phyloP scores from a whole-genome alignment of 1,140 invertebrate species.

The Atta colombica region DNA sequence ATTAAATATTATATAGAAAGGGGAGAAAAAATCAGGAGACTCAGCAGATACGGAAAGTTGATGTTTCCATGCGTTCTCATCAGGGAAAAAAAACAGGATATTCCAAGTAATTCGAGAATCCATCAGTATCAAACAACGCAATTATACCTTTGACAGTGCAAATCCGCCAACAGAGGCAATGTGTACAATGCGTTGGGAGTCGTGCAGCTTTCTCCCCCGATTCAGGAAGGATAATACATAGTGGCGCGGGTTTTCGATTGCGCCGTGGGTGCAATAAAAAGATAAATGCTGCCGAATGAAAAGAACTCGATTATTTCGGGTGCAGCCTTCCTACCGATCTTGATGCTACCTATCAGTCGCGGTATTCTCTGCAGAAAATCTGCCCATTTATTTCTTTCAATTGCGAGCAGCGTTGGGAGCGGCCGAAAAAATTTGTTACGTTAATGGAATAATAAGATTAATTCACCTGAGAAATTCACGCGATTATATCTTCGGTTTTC shows the following conservation, averaged over 20 bases:
- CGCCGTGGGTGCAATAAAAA: slow-evolving; percentile 32
- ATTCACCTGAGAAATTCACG: background rate
- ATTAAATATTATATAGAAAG: slow-evolving; percentile 15
- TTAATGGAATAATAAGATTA: slow-evolving; percentile 40
- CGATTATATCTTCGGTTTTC: background rate
- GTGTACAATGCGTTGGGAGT: slow-evolving; percentile 3
- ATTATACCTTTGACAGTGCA: slow-evolving; percentile 55
- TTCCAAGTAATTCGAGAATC: slow-evolving; percentile 21
- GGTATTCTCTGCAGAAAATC: background rate
- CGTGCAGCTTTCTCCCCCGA: background rate
- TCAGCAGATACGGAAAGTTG: background rate
- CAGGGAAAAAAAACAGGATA: background rate
- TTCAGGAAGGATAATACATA: background rate
- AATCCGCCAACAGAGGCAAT: slow-evolving; percentile 14
- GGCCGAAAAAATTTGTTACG: slow-evolving; percentile 20
- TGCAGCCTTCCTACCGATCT: background rate
- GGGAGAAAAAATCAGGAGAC: background rate
- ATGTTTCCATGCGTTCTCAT: background rate
- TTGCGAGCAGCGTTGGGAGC: slow-evolving; percentile 1
- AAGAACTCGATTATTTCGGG: slow-evolving; percentile 50
- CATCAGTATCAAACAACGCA: slow-evolving; percentile 32
- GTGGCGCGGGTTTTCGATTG: slow-evolving; percentile 38
- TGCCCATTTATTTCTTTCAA: slow-evolving; percentile 25
- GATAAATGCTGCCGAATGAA: slow-evolving; percentile 49
- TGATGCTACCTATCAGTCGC: slow-evolving; percentile 13